Evolutionary conservation across 2,797 vertebrate species (phyloP).

Genomic region (Coracias cyanogaster): DNA sequence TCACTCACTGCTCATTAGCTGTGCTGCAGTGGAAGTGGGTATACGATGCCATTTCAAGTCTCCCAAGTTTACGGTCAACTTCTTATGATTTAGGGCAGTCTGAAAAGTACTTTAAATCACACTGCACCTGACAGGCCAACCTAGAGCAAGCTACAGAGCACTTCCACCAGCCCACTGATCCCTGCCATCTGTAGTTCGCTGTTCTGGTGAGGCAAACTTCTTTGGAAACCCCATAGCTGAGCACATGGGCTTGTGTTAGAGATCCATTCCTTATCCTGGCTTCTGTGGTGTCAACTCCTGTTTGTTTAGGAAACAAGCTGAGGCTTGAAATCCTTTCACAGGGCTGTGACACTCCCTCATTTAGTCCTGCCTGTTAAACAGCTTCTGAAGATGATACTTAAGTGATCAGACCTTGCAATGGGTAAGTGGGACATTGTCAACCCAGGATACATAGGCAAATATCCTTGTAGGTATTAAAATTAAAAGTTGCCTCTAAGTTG

Average conservation of each 20-base stretch:
- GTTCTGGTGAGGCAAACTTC: not conserved
- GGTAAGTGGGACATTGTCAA: no score
- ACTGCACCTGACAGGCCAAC: not conserved
- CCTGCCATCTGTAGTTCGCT: not conserved
- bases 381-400: not conserved
- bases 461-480: not conserved
- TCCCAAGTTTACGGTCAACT: not conserved
- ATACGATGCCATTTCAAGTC: not conserved
- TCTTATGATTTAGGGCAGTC: not conserved
- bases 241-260: not conserved
- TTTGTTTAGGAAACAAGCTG: not conserved
- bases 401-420: no score
- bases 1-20: not conserved
- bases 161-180: not conserved
- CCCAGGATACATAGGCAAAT: not conserved
- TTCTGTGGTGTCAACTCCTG: not conserved
- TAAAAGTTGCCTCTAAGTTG: not conserved
- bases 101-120: not conserved
- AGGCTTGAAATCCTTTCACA: not conserved
- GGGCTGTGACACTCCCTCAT: accelerated
- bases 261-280: not conserved
- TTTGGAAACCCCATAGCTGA: not conserved
- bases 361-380: not conserved
- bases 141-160: not conserved
- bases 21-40: not conserved